Percentiles rank a stretch among this genome's conserved stretches.
phyloP scores from a whole-genome alignment of 2,888 invertebrate genomes.

The Adelognathus sp. region DNA sequence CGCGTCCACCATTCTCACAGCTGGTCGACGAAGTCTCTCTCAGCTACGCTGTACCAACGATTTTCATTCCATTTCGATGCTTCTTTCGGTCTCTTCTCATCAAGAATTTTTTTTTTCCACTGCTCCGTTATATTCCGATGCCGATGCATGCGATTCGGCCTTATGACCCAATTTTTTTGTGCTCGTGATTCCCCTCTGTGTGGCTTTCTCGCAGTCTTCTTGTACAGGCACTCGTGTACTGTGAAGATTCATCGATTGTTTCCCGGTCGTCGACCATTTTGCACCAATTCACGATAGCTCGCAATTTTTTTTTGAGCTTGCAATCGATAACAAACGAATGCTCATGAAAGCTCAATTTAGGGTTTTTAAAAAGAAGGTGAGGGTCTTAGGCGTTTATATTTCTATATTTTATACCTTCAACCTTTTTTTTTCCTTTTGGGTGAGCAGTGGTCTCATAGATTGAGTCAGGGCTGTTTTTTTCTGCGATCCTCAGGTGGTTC shows the following conservation, averaged over 20 bases:
- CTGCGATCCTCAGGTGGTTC: too few species aligned
- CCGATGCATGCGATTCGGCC: background rate
- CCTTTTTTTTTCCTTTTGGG: too few species aligned
- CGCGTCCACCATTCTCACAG: background rate
- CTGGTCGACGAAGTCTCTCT: background rate
- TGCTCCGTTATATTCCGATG: background rate
- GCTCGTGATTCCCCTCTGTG: background rate
- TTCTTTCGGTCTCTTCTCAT: background rate
- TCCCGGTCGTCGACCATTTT: background rate
- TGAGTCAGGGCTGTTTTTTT: too few species aligned
- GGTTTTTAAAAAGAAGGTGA: too few species aligned
- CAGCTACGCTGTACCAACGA: background rate
- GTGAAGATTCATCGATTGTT: too few species aligned
- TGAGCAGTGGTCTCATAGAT: too few species aligned
- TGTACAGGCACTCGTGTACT: background rate
- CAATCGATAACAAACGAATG: too few species aligned
- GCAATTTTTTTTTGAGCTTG: background rate
- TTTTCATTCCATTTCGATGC: slow-evolving; percentile 18
- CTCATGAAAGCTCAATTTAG: too few species aligned
- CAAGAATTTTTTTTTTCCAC: slow-evolving; percentile 7
- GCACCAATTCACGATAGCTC: background rate
- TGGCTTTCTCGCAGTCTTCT: background rate
- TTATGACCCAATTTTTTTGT: slow-evolving; percentile 10
- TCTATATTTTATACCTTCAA: too few species aligned
- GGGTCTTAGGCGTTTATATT: too few species aligned